These are phyloP conservation scores for Drosophila crucigera DNA, from an alignment of 2,888 invertebrate species.

Conservation along the genomic window DNA sequence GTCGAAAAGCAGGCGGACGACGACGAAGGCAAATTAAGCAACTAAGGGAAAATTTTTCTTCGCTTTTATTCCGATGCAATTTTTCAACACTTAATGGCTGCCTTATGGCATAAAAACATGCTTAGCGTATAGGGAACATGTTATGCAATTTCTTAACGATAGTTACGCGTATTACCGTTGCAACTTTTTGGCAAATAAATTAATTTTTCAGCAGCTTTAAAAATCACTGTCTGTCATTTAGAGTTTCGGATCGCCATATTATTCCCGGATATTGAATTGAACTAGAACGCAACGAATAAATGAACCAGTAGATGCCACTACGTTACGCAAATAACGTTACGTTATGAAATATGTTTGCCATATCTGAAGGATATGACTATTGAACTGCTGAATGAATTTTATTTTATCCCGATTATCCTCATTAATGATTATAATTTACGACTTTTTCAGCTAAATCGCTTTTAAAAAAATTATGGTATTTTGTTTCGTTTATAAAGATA, in stretches of 20 bases:
- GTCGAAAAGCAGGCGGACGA: constrained; percentile 68
- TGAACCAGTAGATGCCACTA: constrained; percentile 28
- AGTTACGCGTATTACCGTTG: constrained; percentile 76
- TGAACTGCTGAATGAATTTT: neutral
- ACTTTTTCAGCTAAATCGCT: neutral
- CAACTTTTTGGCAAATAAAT: constrained; percentile 73
- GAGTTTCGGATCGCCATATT: constrained; percentile 79
- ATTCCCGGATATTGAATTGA: constrained; percentile 69
- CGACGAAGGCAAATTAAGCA: constrained; percentile 66
- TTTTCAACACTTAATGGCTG: constrained; percentile 44
- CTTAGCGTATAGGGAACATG: constrained; percentile 34
- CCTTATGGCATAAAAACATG: constrained; percentile 47
- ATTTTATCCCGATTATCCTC: neutral
- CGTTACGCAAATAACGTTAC: constrained; percentile 9
- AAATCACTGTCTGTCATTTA: constrained; percentile 73
- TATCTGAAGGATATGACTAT: neutral
- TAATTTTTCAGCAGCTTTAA: constrained; percentile 76
- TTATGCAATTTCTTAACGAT: constrained; percentile 58
- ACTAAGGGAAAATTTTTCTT: constrained; percentile 76
- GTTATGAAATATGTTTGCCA: neutral
- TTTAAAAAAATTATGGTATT: neutral
- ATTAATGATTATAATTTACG: neutral
- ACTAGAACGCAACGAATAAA: constrained; percentile 33
- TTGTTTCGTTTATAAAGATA: neutral
- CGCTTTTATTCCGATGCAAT: constrained; percentile 52